Conservation (phyloP, 2,797 vertebrate genomes). For the Falco novaeseelandiae region DNA sequence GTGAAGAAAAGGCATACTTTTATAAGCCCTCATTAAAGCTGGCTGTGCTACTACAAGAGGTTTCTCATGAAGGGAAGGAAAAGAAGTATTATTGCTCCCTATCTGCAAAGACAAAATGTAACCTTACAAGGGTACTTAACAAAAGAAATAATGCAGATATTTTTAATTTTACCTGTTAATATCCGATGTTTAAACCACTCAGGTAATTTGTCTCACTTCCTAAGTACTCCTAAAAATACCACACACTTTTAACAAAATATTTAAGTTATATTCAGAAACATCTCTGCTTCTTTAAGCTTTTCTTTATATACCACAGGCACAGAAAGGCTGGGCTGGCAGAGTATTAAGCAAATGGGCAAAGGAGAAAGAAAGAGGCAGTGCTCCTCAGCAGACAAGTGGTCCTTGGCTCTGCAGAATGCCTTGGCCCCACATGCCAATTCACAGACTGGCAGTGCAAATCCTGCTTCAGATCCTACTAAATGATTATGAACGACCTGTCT, state of each 20-base stretch:
- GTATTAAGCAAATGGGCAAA: fast-evolving
- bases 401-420: neutral
- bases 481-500: neutral
- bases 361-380: neutral
- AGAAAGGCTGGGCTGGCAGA: neutral
- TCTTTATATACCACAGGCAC: neutral
- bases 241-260: neutral
- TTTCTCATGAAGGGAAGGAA: neutral
- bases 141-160: neutral
- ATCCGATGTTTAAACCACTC: neutral
- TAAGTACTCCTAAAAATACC: neutral
- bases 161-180: neutral
- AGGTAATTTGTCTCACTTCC: neutral
- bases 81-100: neutral
- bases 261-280: neutral
- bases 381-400: neutral
- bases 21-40: neutral
- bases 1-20: neutral
- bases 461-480: neutral
- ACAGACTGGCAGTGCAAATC: neutral
- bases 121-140: neutral
- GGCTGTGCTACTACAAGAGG: neutral
- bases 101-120: neutral
- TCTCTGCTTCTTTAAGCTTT: neutral
- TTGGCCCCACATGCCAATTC: fast-evolving